phyloP scores from a whole-genome alignment of 1,140 invertebrate genomes.

The Monochamus saltuarius region DNA sequence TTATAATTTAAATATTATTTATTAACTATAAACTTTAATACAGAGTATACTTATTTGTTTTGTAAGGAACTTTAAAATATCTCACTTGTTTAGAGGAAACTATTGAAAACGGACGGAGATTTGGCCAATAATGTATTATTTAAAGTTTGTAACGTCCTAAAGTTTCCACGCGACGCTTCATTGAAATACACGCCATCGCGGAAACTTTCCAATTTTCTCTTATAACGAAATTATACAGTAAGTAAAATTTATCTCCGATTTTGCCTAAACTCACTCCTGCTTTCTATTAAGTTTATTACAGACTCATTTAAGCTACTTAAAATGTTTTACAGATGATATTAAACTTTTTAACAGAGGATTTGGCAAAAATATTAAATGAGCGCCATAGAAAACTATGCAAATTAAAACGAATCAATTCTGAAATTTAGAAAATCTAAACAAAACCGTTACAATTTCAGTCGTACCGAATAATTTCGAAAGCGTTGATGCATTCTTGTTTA shows the following conservation, averaged over 20 bases:
- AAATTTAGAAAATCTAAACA: too few relatives aligned
- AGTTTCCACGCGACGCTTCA: slow-evolving; percentile 18
- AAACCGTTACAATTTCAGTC: too few relatives aligned
- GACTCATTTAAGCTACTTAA: background rate
- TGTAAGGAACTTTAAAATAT: too few relatives aligned
- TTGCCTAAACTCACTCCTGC: background rate
- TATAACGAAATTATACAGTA: slow-evolving; percentile 11
- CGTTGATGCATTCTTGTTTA: too few relatives aligned
- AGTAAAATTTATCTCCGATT: slow-evolving; percentile 5
- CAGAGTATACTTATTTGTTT: too few relatives aligned
- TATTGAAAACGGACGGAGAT: slow-evolving; percentile 16
- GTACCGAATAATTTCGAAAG: too few relatives aligned
- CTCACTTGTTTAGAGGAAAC: background rate
- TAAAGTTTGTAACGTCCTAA: slow-evolving; percentile 19
- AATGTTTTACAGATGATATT: slow-evolving; percentile 1
- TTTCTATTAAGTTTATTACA: slow-evolving; percentile 7
- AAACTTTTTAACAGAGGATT: too few relatives aligned
- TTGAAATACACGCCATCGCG: slow-evolving; percentile 20
- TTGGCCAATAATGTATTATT: slow-evolving; percentile 12
- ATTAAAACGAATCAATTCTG: too few relatives aligned
- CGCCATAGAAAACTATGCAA: too few relatives aligned
- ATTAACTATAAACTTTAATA: too few relatives aligned
- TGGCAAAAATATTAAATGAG: too few relatives aligned
- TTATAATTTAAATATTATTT: too few relatives aligned
- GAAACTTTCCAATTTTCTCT: slow-evolving; percentile 12